Base-by-base conservation (phyloP, 2,888 invertebrate genomes). In the Theodoxus fluviatilis region DNA sequence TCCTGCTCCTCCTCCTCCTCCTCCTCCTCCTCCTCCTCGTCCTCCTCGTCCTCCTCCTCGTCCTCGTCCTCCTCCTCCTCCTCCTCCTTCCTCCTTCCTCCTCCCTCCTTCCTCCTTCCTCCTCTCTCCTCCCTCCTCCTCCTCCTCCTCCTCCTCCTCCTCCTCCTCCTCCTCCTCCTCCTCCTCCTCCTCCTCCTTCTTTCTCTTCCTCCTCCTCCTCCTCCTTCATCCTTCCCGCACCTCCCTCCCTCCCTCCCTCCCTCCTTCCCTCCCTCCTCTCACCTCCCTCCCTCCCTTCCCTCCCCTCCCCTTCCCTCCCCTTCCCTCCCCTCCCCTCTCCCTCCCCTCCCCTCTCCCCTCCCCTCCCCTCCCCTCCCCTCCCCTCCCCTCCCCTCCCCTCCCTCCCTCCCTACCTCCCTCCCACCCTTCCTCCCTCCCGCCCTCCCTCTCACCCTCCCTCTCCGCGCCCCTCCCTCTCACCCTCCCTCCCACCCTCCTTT, bases 1-100 rank as follows among this genome's bases (percentile, higher is more conserved):
- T 35, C 64, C 22, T 61, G 22, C 7, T 59, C 63, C 35, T 59
- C 37, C 28, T 67, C 59, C 25, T 67, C 59, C n/a, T 68, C 65
- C 35, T 33, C 65, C 28, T n/a, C 38, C 65, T 79, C 73, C 68
- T 72, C 67, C 65, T 72, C 71, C 31, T 75, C 73, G 68, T 80
- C 80, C 67, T 81, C 83, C 61, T 80, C 82, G 65, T 82, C 80
- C 28, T 75, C 79, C 68, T 79, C 75, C n/a, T 82, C 69, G 66
- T 75, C 71, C 22, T 72, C 74, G 77, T 83, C 18, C 47, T 37
- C 25, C 25, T 28, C 22, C 37, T 25, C 22, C 18, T n/a, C n/a
- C n/a, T n/a, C n/a, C n/a, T n/a, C n/a, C n/a, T n/a, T n/a, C n/a
- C 49, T 49, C 25, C 49, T 49, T 4, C 49, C 6, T 49, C 6